Evolutionary conservation across 2,797 vertebrate genomes (phyloP), one percentile per base, ranked within the genome.

Genomic region (Falco biarmicus): DNA sequence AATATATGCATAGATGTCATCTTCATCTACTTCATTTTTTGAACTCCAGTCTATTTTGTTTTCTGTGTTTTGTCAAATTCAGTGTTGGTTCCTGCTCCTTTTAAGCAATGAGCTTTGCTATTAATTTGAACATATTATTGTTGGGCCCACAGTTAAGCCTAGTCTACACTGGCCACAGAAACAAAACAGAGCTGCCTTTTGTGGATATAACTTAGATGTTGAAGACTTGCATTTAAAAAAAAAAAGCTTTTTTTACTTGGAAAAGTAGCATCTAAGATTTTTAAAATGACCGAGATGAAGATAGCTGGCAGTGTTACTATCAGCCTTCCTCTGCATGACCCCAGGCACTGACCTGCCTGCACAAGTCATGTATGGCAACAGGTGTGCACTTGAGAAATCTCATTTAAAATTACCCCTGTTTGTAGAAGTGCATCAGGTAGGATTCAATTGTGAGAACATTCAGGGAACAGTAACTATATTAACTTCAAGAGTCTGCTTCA

Each of bases 151-250:
- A 54, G 32, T 47, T 81, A 90, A 86, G 11, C 12, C 34, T 69
- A 24, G 26, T 15, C 8, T 65, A n/a, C 5, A 4, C 3, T 41
- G 54, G 25, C 17, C 29, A 37, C 39, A 63, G 29, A 70, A 79
- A 37, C 15, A 41, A 71, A 47, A 76, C 2, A 43, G 20, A 68
- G 21, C 6, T 10, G 2, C 41, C 24, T 47, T 50, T 50, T 73
- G 16, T 22, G 14, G 34, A 6, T 26, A 11, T 29, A 45, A 61
- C 19, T 29, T 66, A 34, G 0, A 41, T 31, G 61, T 48, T 84
- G 32, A 82, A 79, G 48, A 34, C 15, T 19, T 1, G 0, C 9
- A 12, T 3, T 11, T 13, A 65, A 68, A n/a, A 43, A 8, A 50
- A 26, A 32, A 17, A 34, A 37, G 3, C 9, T 22, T 28, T 5